phyloP scores from a whole-genome alignment of 2,113 vertebrate genomes.

The Colinus virginianus region DNA sequence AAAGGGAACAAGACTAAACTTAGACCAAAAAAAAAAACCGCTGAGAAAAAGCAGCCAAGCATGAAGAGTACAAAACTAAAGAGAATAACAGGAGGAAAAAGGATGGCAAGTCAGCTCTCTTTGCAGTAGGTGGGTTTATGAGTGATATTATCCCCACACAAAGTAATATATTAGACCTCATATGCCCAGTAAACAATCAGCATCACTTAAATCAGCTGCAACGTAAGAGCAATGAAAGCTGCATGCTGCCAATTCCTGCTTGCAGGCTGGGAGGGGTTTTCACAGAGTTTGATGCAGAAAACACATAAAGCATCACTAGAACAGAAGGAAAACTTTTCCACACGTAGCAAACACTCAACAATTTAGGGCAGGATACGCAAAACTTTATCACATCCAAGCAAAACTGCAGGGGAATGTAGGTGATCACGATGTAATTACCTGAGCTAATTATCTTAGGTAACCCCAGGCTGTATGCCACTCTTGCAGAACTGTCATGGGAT shows the following conservation, averaged over 20 bases:
- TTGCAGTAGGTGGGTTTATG: not conserved
- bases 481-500: constrained; percentile 6
- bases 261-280: not conserved
- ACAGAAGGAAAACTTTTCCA: not conserved
- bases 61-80: not conserved
- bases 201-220: not conserved
- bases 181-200: not conserved
- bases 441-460: constrained; percentile 61
- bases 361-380: constrained; percentile 43
- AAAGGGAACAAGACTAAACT: constrained; percentile 18
- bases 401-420: constrained; percentile 42
- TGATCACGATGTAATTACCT: constrained; percentile 60
- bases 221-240: not conserved
- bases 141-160: not conserved
- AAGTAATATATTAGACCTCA: not conserved
- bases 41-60: constrained; percentile 8
- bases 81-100: not conserved
- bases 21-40: not conserved
- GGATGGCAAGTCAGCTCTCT: not conserved
- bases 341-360: not conserved
- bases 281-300: not conserved
- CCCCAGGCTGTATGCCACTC: constrained; percentile 25
- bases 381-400: constrained; percentile 10
- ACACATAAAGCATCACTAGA: not conserved
- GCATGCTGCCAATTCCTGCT: not conserved